phyloP scores from a whole-genome alignment of 2,888 invertebrate species.

The Pachycephus smyrnensis region DNA sequence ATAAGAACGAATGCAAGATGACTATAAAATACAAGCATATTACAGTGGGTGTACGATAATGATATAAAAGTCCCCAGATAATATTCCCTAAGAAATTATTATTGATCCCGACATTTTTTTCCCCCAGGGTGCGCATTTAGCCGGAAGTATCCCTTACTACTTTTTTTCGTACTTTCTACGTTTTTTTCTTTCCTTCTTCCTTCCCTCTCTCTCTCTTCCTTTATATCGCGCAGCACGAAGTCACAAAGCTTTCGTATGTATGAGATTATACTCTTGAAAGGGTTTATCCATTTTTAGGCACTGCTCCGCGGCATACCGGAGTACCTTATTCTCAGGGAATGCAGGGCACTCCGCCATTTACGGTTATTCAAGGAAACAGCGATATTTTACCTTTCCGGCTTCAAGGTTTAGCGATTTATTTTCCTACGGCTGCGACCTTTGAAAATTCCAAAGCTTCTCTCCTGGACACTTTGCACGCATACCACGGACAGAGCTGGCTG shows the following conservation, averaged over 20 bases:
- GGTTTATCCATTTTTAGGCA: constrained; percentile 43
- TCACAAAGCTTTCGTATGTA: constrained; percentile 41
- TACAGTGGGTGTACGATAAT: no score
- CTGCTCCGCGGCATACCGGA: constrained; percentile 37
- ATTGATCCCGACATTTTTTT: not conserved
- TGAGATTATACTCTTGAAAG: constrained; percentile 43
- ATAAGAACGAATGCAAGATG: not conserved
- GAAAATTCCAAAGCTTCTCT: not conserved
- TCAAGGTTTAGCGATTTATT: not conserved
- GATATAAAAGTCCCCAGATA: no score
- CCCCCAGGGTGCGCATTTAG: not conserved
- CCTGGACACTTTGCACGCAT: not conserved
- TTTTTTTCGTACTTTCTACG: not conserved
- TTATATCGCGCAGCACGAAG: constrained; percentile 16
- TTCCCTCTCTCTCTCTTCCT: constrained; percentile 3
- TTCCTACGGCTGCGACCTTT: not conserved
- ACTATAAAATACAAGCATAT: not conserved
- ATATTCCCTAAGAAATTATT: not conserved
- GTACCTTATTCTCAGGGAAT: constrained; percentile 45
- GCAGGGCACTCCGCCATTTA: constrained; percentile 27
- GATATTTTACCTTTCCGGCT: not conserved
- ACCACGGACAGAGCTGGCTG: not conserved
- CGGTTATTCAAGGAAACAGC: constrained; percentile 22
- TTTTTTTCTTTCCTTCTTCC: not conserved
- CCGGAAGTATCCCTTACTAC: not conserved